Percentiles rank a stretch among this genome's conserved stretches.
Evolutionary conservation across 2,113 vertebrate genomes (phyloP).

Genomic region (Misgurnus mizolepis): DNA sequence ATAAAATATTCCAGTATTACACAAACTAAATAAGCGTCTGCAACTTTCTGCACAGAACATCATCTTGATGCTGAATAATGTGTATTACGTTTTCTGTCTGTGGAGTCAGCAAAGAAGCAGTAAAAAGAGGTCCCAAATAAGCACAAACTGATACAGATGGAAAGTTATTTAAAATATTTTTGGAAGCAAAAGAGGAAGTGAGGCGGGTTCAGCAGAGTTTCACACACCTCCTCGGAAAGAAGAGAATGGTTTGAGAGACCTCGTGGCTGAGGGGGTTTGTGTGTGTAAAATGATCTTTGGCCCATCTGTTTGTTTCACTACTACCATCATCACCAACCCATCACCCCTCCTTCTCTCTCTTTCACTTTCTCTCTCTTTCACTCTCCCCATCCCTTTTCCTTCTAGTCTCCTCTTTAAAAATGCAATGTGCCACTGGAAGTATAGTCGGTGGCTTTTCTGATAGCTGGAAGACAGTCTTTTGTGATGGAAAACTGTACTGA

Average conservation of each 20-base stretch:
- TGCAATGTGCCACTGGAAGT: slow-evolving; percentile 51
- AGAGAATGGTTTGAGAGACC: slow-evolving; percentile 41
- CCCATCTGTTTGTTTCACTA: slow-evolving; percentile 59
- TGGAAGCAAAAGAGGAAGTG: slow-evolving; percentile 55
- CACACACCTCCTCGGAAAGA: slow-evolving; percentile 48
- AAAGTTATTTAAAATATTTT: slow-evolving; percentile 52
- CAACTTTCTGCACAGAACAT: slow-evolving; percentile 25
- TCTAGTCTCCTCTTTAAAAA: slow-evolving; percentile 13
- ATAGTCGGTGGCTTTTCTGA: slow-evolving; percentile 60
- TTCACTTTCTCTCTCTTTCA: neutral
- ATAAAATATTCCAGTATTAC: slow-evolving; percentile 13
- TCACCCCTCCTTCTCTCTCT: neutral
- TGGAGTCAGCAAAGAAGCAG: slow-evolving; percentile 31
- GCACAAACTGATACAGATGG: slow-evolving; percentile 32
- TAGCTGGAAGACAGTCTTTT: slow-evolving; percentile 63
- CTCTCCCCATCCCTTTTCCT: neutral
- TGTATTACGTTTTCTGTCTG: slow-evolving; percentile 20
- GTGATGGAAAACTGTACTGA: slow-evolving; percentile 74
- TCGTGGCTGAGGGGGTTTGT: slow-evolving; percentile 38
- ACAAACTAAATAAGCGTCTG: neutral
- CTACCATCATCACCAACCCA: slow-evolving; percentile 2
- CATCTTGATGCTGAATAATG: slow-evolving; percentile 31
- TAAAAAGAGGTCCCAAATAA: slow-evolving; percentile 18
- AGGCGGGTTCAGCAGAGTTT: slow-evolving; percentile 46
- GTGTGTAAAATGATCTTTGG: slow-evolving; percentile 51